phyloP scores from a whole-genome alignment of 1,140 invertebrate genomes.

The Caerostris darwini region DNA sequence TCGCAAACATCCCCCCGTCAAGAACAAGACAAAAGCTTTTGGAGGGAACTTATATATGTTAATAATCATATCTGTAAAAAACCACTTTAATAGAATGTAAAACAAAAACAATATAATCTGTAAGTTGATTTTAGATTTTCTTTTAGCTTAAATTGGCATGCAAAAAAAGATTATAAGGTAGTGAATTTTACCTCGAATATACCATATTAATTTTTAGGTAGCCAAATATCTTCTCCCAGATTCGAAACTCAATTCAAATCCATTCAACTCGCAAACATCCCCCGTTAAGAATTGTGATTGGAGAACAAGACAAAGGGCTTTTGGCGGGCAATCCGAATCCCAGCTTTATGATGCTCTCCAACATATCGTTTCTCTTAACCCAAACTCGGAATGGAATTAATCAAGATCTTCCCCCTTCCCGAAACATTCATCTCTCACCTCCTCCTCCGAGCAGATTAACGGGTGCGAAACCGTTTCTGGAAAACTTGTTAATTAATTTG shows the following conservation, averaged over 20 bases:
- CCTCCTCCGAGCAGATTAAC: slow-evolving; percentile 55
- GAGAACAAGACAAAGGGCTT: neutral
- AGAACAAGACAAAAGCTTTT: neutral
- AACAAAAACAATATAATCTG: too few species aligned
- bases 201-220: too few species aligned
- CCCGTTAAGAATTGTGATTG: slow-evolving; percentile 8
- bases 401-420: slow-evolving; percentile 43
- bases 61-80: too few species aligned
- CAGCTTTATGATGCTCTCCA: neutral
- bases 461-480: slow-evolving; percentile 36
- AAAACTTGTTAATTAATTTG: slow-evolving; percentile 76
- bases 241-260: neutral
- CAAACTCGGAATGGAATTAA: slow-evolving; percentile 65
- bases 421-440: neutral
- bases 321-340: neutral
- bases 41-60: too few species aligned
- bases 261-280: neutral
- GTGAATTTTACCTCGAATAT: too few species aligned
- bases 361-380: slow-evolving; percentile 3
- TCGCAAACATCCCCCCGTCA: neutral
- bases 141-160: too few species aligned
- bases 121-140: too few species aligned
- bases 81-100: too few species aligned
- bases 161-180: too few species aligned
- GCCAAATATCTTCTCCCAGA: neutral